Evolutionary conservation across 64 coral and sea anemone genomes (phyloP), one percentile per base, ranked within the genome.

Genomic region (Hydrozoanthus tunicans): DNA sequence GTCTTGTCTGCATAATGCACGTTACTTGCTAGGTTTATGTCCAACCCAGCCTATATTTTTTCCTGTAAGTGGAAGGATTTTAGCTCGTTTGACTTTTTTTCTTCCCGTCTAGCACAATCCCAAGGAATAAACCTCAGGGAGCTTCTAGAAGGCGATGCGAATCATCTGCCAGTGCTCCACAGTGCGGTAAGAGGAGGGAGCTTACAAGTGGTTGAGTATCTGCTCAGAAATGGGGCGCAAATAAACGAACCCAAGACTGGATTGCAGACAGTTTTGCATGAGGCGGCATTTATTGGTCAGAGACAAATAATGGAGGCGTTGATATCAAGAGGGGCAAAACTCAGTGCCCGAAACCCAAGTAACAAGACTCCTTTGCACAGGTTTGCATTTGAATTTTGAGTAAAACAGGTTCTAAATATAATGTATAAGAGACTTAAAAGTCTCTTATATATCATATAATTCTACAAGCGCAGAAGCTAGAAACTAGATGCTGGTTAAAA

Each of bases 311-410:
- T 88, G 56, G 84, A 88, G 3, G 25, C 69, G 5, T 24, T 88
- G 69, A 88, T 88, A 73, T 72, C 56, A 59, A 88, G 53, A 27
- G 84, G 84, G 23, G 84, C 84, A 32, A 88, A 88, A 75, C 9
- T 88, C 10, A 10, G 17, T 59, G 69, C 68, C 68, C 68, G 68
- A 11, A 69, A 88, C 14, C 58, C 11, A 3, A 61, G 55, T 69
- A 88, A 75, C 56, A 88, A 88, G 57, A 88, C 84, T 9, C 84
- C 84, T 51, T 74, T 88, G 56, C 84, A 88, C 69, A 88, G 84
- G 84, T 88, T 53, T 56, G 82, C 58, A 4, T 0, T 73, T 4
- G 10, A 27, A 64, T 4, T 51, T 15, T 13, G 3, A 54, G 17
- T 15, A 14, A 26, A n/a, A 9, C 17, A 6, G n/a, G 5, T 66